Conservation (phyloP, 2,113 vertebrate genomes). For the Ciconia maguari region DNA sequence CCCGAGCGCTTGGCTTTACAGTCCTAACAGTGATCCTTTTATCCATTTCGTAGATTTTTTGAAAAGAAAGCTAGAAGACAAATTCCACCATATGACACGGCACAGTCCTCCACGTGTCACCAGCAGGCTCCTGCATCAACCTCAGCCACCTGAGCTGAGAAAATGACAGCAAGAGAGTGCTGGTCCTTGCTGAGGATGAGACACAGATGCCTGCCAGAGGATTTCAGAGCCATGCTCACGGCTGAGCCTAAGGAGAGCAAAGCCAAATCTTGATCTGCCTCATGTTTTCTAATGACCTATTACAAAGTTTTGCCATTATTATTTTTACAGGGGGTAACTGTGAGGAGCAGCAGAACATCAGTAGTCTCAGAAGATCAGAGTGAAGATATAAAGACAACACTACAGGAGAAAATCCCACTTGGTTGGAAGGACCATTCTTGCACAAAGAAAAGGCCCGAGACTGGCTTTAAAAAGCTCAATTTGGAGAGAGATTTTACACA, state of each 20-base stretch:
- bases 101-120: neutral
- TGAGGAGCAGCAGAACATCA: neutral
- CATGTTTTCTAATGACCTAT: neutral
- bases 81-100: neutral
- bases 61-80: neutral
- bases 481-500: neutral
- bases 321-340: neutral
- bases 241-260: neutral
- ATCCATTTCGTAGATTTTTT: neutral
- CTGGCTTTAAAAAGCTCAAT: neutral
- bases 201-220: neutral
- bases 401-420: neutral
- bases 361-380: neutral
- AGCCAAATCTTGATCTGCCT: neutral
- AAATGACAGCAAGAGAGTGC: neutral
- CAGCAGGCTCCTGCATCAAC: neutral
- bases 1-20: rapidly evolving
- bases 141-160: neutral
- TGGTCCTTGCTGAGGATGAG: neutral
- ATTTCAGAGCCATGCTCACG: neutral
- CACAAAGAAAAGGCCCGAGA: neutral
- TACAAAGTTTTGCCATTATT: neutral
- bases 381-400: neutral
- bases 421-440: neutral
- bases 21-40: neutral